Base-by-base conservation (phyloP, 2,113 vertebrate genomes). In the Bagarius yarrelli region DNA sequence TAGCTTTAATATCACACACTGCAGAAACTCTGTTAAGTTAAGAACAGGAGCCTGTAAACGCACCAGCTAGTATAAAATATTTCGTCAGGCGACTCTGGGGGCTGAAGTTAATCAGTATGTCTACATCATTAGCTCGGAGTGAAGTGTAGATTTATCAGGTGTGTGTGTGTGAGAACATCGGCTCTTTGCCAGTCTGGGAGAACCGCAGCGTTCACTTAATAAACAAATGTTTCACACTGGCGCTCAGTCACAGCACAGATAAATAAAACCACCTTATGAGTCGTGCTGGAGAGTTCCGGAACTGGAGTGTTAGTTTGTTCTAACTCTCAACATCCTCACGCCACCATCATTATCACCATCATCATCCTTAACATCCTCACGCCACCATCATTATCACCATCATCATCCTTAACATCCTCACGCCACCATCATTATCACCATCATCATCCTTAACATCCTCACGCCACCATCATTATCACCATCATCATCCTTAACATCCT, bases 181-280 rank as follows among this genome's bases (percentile, higher is more conserved):
- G 59, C 5, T 19, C 56, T 57, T n/a, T 11, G 56, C 25, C 56
- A 59, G 36, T 4, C 76, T 34, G 47, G 6, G 6, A 52, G 50
- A 79, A 52, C 52, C 13, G 19, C 12, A 52, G 53, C 5, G 36
- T 69, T 69, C 47, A 59, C 55, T 23, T 82, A 71, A 60, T 40
- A 57, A 53, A 25, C 59, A 77, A 18, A 69, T 34, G 40, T 59
- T 27, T 63, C 73, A 73, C 13, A 40, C 18, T 27, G 47, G 53
- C 36, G 32, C 55, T 57, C 14, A 9, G 57, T 53, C 75, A 70
- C 47, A 47, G 36, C 36, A 18, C 19, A 27, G 30, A 56, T 78
- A 55, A 63, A 83, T 79, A 79, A 61, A 16, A 34, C 59, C 74
- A 66, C 47, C 70, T 72, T 72, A 47, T 72, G 64, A 72, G 34